Evolutionary conservation across 1,140 invertebrate species (phyloP).

Genomic region (Globodera ellingtonae): DNA sequence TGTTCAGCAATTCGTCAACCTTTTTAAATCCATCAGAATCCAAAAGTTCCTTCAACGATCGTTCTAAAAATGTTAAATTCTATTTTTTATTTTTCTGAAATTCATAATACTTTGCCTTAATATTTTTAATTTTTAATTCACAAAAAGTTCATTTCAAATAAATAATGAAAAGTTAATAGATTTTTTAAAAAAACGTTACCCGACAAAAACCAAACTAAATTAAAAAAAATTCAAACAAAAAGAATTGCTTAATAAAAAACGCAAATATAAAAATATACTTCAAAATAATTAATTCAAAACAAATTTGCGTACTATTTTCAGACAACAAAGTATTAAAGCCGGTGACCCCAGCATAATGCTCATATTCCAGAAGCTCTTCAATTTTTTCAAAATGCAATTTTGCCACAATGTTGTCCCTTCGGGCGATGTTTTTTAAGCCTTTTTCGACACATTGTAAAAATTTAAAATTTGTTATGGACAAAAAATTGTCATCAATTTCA

Average conservation of each 20-base stretch:
- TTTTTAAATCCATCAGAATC: neutral
- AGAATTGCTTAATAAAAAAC: no score
- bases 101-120: no score
- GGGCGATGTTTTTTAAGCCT: neutral
- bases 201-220: no score
- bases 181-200: neutral
- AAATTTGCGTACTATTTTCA: neutral
- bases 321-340: neutral
- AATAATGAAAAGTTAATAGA: no score
- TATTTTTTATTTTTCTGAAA: no score
- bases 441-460: neutral
- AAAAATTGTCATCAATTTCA: neutral
- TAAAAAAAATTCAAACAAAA: no score
- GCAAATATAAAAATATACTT: no score
- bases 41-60: neutral
- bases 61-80: neutral
- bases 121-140: no score
- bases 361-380: neutral
- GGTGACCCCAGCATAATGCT: neutral
- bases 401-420: neutral
- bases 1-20: neutral
- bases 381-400: neutral
- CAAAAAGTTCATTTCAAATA: no score
- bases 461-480: neutral
- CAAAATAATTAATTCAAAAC: no score